Evolutionary conservation across 2,888 invertebrate genomes (phyloP).

Genomic region (Lamproptera curius): DNA sequence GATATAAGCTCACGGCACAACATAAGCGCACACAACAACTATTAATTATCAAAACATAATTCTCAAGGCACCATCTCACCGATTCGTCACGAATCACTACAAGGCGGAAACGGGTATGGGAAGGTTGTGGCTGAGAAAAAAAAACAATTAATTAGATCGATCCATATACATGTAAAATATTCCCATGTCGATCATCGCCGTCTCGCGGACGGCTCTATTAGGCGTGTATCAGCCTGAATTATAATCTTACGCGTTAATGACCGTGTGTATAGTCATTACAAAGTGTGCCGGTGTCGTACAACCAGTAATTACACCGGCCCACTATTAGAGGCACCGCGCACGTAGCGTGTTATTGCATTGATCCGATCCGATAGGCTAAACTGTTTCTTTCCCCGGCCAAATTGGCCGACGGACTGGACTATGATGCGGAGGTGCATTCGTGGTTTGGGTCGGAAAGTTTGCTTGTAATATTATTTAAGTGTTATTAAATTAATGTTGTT

Average conservation of each 20-base stretch:
- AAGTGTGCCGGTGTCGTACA: constrained; percentile 28
- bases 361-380: constrained; percentile 11
- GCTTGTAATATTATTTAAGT: too few species aligned
- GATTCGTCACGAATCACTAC: constrained; percentile 1
- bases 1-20: too few species aligned
- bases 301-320: constrained; percentile 27
- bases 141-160: constrained; percentile 21
- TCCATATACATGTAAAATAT: constrained; percentile 17
- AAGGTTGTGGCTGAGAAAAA: constrained; percentile 1
- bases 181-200: constrained; percentile 36
- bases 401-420: background rate
- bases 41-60: too few species aligned
- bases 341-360: constrained; percentile 6
- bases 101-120: background rate
- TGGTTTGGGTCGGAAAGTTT: too few species aligned
- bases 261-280: constrained; percentile 38
- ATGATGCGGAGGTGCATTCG: too few species aligned
- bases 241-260: constrained; percentile 37
- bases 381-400: constrained; percentile 6
- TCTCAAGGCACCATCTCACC: constrained; percentile 4
- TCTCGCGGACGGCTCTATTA: constrained; percentile 35
- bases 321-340: background rate
- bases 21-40: too few species aligned
- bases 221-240: constrained; percentile 34
- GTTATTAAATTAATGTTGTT: too few species aligned